phyloP scores from a whole-genome alignment of 2,888 invertebrate species.

The Habrosyne pyritoides region DNA sequence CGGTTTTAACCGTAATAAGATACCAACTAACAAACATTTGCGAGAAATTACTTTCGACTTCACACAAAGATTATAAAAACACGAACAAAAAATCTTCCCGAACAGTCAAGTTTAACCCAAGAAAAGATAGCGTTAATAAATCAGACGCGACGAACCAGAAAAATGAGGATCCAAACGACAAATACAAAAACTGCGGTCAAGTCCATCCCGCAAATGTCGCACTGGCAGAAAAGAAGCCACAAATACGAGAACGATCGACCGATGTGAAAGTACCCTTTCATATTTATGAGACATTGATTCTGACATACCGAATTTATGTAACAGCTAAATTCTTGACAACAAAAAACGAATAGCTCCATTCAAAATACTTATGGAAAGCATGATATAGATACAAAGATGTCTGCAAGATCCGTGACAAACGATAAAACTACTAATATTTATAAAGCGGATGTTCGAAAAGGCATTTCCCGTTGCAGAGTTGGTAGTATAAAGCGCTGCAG shows the following conservation, averaged over 20 bases:
- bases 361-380: neutral
- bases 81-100: neutral
- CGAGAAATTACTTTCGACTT: no score
- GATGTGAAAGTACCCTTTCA: constrained; percentile 10
- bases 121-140: neutral
- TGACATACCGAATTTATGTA: constrained; percentile 28
- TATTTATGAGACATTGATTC: constrained; percentile 17
- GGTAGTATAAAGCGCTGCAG: constrained; percentile 1
- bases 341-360: constrained; percentile 4
- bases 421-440: neutral
- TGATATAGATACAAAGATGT: neutral
- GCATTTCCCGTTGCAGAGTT: neutral
- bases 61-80: neutral
- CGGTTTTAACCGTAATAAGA: no score
- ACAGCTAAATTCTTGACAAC: constrained; percentile 22
- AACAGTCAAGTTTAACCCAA: neutral
- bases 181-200: neutral
- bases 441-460: neutral
- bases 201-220: neutral
- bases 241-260: constrained; percentile 3
- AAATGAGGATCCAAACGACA: neutral
- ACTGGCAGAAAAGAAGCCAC: neutral
- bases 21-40: no score
- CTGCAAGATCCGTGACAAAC: neutral
- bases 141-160: neutral